phyloP scores from a whole-genome alignment of 30 jellyfish, hydroid and myxozoan species.

The Rhopilema esculentum region DNA sequence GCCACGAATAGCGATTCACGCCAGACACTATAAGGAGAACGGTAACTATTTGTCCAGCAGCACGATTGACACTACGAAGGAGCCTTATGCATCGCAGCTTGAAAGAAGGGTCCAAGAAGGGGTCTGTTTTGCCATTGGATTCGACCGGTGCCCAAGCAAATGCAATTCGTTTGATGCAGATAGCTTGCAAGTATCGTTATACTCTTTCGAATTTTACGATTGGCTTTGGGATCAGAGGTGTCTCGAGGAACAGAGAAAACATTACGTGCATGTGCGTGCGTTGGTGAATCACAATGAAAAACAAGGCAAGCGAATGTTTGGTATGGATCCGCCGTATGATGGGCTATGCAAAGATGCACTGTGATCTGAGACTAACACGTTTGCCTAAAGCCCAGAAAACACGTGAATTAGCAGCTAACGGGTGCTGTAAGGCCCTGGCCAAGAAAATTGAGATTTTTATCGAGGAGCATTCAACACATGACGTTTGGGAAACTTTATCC shows the following conservation, averaged over 20 bases:
- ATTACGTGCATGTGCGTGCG: not conserved
- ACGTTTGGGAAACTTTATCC: no score
- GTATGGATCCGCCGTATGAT: not conserved
- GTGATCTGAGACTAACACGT: conserved; percentile 28
- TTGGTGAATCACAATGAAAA: conserved; percentile 21
- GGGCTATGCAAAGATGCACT: conserved; percentile 10
- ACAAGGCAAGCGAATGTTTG: conserved; percentile 28
- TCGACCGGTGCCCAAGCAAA: conserved; percentile 35
- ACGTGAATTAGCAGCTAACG: no score
- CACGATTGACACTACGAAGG: conserved; percentile 13
- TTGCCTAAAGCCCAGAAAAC: no score
- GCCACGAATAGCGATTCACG: conserved; percentile 51
- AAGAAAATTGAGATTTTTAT: no score
- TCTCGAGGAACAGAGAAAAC: conserved; percentile 28
- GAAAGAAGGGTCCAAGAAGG: conserved; percentile 30
- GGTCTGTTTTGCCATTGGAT: conserved; percentile 19
- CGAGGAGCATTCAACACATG: no score
- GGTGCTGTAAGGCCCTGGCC: no score
- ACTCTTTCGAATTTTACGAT: conserved; percentile 39
- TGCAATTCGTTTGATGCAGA: conserved; percentile 18
- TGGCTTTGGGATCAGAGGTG: conserved; percentile 59
- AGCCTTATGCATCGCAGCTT: conserved; percentile 32
- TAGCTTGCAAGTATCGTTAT: conserved; percentile 8
- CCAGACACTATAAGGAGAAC: conserved; percentile 42
- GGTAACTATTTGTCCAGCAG: conserved; percentile 16